phyloP scores from a whole-genome alignment of 2,113 vertebrate genomes.

The Corythaixoides concolor region DNA sequence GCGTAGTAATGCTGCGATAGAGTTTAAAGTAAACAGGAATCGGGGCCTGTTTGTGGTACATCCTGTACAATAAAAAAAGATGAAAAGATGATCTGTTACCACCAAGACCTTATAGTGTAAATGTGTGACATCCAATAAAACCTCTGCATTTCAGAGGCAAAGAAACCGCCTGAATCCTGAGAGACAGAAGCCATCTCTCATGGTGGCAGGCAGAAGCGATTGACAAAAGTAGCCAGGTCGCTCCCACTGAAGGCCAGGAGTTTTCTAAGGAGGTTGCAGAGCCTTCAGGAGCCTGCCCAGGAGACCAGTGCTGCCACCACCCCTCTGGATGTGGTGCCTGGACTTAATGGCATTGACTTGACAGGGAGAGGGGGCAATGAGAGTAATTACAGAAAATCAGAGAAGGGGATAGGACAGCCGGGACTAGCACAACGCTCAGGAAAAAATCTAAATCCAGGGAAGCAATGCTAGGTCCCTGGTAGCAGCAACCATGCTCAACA shows the following conservation, averaged over 20 bases:
- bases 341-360: not conserved
- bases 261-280: not conserved
- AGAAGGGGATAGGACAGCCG: not conserved
- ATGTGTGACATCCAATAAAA: not conserved
- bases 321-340: not conserved
- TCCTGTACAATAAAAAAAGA: slow-evolving; percentile 27
- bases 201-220: not conserved
- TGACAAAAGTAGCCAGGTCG: not conserved
- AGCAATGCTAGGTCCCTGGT: not conserved
- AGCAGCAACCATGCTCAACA: not conserved
- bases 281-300: not conserved
- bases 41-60: not conserved
- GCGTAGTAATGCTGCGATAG: not conserved
- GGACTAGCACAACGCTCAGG: not conserved
- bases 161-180: not conserved
- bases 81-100: not conserved
- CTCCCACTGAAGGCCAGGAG: not conserved
- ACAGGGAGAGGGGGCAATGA: not conserved
- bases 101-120: not conserved
- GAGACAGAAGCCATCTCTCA: not conserved
- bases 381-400: not conserved
- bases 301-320: not conserved
- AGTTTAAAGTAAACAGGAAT: slow-evolving; percentile 59
- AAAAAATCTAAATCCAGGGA: not conserved
- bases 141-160: not conserved